Conservation (phyloP, 1,140 invertebrate species). For the Ditylenchus dipsaci region DNA sequence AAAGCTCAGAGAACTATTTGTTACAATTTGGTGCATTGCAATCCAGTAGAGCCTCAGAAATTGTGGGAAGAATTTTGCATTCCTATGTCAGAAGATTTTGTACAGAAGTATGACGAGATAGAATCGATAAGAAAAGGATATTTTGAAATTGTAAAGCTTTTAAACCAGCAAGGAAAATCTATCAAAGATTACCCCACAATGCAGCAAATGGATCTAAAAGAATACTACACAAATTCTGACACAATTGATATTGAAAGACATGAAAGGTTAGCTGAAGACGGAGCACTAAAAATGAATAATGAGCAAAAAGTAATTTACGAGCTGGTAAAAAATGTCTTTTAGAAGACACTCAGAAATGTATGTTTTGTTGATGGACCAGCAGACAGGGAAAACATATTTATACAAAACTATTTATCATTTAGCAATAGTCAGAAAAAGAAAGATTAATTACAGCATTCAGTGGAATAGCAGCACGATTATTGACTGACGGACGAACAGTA, state of each 20-base stretch:
- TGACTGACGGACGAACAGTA: not conserved
- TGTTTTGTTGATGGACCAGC: not conserved
- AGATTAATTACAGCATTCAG: not conserved
- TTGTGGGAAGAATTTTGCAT: slow-evolving; percentile 25
- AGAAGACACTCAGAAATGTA: too few relatives aligned
- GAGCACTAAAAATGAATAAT: too few relatives aligned
- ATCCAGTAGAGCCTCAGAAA: slow-evolving; percentile 14
- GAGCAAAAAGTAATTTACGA: too few relatives aligned
- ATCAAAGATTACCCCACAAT: too few relatives aligned
- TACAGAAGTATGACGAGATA: slow-evolving; percentile 19
- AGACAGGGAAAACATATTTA: not conserved
- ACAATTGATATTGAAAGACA: too few relatives aligned
- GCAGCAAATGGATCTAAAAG: too few relatives aligned
- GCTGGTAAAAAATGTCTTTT: too few relatives aligned
- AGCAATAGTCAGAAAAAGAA: not conserved
- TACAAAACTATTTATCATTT: not conserved
- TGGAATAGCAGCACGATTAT: not conserved
- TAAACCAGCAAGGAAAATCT: too few relatives aligned
- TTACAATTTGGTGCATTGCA: slow-evolving; percentile 18
- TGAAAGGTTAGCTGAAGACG: too few relatives aligned
- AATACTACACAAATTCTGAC: too few relatives aligned
- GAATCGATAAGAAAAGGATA: too few relatives aligned
- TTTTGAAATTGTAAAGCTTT: too few relatives aligned
- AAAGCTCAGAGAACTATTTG: slow-evolving; percentile 27
- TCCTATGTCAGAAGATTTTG: slow-evolving; percentile 23